Evolutionary conservation across 2,113 vertebrate species (phyloP), one percentile per base, ranked within the genome.

Genomic region (Callopanchax toddi): DNA sequence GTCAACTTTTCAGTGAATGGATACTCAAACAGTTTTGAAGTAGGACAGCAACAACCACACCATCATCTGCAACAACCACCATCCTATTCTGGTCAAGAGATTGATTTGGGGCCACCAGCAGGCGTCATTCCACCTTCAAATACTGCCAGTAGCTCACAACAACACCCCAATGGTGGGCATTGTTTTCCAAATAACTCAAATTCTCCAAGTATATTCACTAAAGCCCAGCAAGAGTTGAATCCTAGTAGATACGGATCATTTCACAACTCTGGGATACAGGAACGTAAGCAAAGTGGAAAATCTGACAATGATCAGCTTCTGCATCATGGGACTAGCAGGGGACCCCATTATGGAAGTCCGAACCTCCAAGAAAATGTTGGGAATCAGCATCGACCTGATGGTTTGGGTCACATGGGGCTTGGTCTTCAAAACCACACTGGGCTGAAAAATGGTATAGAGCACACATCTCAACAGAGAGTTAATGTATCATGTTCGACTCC

Each of bases 221-320:
- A 91, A 83, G 81, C 86, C 23, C 92, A 88, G 84, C 91, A 92
- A 71, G 87, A 50, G 65, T 94, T 95, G 80, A 90, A 89, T 62
- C 88, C 90, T 59, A 90, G 84, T 79, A 81, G 78, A 84, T 90
- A 63, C 36, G 78, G 62, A 67, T 78, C 78, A 52, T 92, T 86
- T 74, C 71, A 85, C 56, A 82, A 88, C 59, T 71, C 86, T 78
- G 51, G 72, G 71, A 74, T 86, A 70, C 76, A 90, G 72, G 88
- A 78, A 36, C 85, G 89, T 62, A 63, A 84, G 43, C 90, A 91
- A 80, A 73, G 46, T 9, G 87, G 93, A 78, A 77, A 80, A 60
- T 29, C 70, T 17, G 54, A 44, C 9, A 58, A 80, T 65, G 51
- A 58, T 71, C 74, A 83, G 50, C 74, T 53, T 76, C 74, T 75